Base-by-base conservation (phyloP, 2,888 invertebrate genomes). In the Brachynemurus nebulosus region DNA sequence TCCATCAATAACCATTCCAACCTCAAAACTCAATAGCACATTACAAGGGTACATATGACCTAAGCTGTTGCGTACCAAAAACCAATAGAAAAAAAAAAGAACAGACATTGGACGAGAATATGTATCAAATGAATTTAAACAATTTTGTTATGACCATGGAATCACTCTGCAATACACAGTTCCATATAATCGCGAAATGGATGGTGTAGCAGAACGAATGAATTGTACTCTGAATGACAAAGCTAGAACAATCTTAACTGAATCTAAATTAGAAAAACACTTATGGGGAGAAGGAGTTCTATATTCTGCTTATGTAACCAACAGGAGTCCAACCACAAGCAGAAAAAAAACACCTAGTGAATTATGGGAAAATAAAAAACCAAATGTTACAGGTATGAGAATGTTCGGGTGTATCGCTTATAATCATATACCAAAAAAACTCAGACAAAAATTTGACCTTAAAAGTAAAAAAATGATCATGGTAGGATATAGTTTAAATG, bases 81-180 rank as follows among this genome's bases (percentile, higher is more conserved):
- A n/a, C n/a, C n/a, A n/a, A n/a, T n/a, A n/a, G n/a, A n/a, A n/a
- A n/a, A n/a, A n/a, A n/a, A n/a, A n/a, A 3, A 40, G 48, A 35
- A 34, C 40, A 9, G 50, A 50, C 25, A 50, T 47, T 36, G 50
- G 47, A 2, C 20, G 47, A 18, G 47, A 49, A 39, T 48, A 50
- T 37, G 23, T 46, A n/a, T 25, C 42, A 8, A 44, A 45, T 12
- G 40, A 47, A 37, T 41, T 50, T 33, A 35, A 43, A 47, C n/a
- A 44, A 4, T 47, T 46, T 40, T 49, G 48, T 39, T 33, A 40
- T 18, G 45, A 48, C 11, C 46, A 49, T 25, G 50, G 50, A 5
- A 50, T 50, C 12, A 21, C 12, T 11, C n/a, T 50, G 3, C 40
- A 47, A 18, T 42, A 49, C 41, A 47, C 46, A 11, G 44, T 43